A percentile compares a stretch with the other conserved stretches of the same genome.
These are phyloP conservation scores for Acronicta psi DNA, from an alignment of 2,888 invertebrate genomes.

Conservation along the genomic window DNA sequence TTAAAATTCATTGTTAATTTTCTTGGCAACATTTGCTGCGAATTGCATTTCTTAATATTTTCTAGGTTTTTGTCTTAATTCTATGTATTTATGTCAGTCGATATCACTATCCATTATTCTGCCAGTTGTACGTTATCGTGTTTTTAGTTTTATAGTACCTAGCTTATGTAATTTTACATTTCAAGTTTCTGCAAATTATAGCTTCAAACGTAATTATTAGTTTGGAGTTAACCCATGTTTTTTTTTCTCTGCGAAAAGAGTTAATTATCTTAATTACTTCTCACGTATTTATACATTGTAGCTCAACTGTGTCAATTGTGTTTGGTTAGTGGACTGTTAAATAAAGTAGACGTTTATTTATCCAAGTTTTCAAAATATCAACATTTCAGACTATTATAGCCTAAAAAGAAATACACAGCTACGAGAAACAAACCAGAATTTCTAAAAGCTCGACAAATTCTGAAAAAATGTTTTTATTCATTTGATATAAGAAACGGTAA, in stretches of 20 bases:
- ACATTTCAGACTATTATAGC: not conserved
- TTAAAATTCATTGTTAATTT: not conserved
- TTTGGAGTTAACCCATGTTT: constrained; percentile 1
- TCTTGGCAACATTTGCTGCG: constrained; percentile 3
- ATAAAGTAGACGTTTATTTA: constrained; percentile 14
- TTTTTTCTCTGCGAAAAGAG: constrained; percentile 17
- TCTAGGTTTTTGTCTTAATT: constrained; percentile 8
- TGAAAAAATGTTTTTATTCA: not conserved
- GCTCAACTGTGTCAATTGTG: constrained; percentile 22
- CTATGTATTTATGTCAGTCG: not conserved
- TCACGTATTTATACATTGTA: constrained; percentile 37
- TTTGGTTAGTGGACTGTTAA: constrained; percentile 23
- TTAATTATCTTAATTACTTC: constrained; percentile 46
- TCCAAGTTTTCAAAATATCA: constrained; percentile 16
- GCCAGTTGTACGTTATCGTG: not conserved
- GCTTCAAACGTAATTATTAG: constrained; percentile 25
- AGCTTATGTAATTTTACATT: not conserved
- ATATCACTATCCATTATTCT: not conserved
- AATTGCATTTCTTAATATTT: constrained; percentile 4
- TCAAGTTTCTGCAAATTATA: constrained; percentile 5
- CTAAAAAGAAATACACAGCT: not conserved
- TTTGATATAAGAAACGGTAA: not conserved
- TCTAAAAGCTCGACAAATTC: not conserved
- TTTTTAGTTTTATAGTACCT: no score
- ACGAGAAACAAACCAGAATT: constrained; percentile 4